Evolutionary conservation across 2,888 invertebrate genomes (phyloP), one percentile per base, ranked within the genome.

Genomic region (Epinotia nisella): DNA sequence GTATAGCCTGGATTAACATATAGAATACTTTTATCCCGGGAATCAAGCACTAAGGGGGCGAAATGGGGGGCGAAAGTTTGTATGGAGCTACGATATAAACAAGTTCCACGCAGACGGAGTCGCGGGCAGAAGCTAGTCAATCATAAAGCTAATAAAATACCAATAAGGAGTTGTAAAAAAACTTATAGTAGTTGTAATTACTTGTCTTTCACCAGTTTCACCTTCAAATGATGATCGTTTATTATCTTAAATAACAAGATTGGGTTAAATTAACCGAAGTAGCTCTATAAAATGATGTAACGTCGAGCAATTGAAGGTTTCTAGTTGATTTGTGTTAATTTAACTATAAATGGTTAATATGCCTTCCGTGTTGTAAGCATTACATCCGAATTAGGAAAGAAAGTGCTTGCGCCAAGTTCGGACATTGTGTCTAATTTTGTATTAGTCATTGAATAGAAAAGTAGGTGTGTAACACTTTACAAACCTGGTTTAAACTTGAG

Each of bases 181-280:
- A 19, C 11, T 11, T 4, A 56, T 13, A 15, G 24, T 7, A 56
- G 56, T 56, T 56, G 13, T 24, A 19, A 24, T 56, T 45, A 45
- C 51, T 68, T n/a, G n/a, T n/a, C n/a, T n/a, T n/a, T n/a, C n/a
- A n/a, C n/a, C n/a, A n/a, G n/a, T n/a, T 68, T 68, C 68, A 59
- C 68, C 49, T 59, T 60, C 68, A 68, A 51, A 51, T 68, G 21
- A 24, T 24, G 4, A 24, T 55, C 29, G 24, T 56, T 29, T 24
- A 56, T 24, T n/a, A n/a, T 59, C 51, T 35, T 41, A 21, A 51
- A 45, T 59, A 29, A 45, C 7, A 58, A 45, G 24, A 45, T 41
- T 58, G 17, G 24, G 24, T 15, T 45, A 45, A 35, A 45, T 15
- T 45, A 45, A 35, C 15, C 45, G 45, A 45, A 15, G 45, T 45